Conservation (phyloP, 2,797 vertebrate species). For the Iguana delicatissima region DNA sequence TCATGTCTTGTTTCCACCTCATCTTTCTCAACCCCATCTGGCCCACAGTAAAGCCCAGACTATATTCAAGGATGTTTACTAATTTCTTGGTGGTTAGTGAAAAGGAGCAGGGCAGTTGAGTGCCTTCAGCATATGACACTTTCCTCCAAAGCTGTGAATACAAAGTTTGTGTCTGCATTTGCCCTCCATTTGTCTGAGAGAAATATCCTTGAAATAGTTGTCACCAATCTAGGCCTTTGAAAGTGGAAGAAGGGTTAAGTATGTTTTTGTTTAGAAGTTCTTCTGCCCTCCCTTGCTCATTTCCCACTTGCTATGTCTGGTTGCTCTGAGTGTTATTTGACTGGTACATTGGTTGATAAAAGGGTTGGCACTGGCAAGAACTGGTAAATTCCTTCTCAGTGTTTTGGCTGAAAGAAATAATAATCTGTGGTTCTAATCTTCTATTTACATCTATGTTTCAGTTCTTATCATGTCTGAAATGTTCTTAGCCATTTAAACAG, state of each 20-base stretch:
- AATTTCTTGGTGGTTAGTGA: too few species aligned
- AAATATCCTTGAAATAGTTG: not conserved
- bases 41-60: too few species aligned
- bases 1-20: too few species aligned
- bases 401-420: slow-evolving; percentile 2
- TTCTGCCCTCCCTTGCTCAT: not conserved
- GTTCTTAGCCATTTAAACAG: slow-evolving; percentile 10
- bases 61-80: too few species aligned
- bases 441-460: not conserved
- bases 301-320: not conserved
- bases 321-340: slow-evolving; percentile 43
- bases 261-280: not conserved
- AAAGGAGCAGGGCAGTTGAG: too few species aligned
- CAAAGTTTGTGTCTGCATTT: too few species aligned
- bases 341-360: not conserved
- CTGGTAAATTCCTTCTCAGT: slow-evolving; percentile 29
- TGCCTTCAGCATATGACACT: too few species aligned
- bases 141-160: too few species aligned
- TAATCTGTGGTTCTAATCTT: not conserved
- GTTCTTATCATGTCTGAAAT: not conserved
- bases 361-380: not conserved
- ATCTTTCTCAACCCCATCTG: too few species aligned
- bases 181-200: not conserved
- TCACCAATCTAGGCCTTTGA: slow-evolving; percentile 1
- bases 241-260: fast-evolving